These are phyloP conservation scores for Thamnophis elegans DNA, from an alignment of 2,797 vertebrate genomes.

Conservation along the genomic window DNA sequence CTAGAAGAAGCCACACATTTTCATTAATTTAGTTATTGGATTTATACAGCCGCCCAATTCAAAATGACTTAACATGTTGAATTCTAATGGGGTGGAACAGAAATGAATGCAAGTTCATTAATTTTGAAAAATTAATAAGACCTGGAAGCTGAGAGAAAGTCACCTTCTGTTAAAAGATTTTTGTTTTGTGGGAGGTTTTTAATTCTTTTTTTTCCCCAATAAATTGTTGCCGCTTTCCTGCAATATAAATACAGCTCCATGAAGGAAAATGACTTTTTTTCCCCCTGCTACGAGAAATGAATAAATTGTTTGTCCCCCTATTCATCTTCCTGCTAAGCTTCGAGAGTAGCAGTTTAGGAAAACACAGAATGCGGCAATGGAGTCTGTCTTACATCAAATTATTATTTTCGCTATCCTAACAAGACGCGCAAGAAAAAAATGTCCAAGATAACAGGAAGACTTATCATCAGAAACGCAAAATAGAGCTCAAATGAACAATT, in stretches of 20 bases:
- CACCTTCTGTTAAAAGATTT: neutral
- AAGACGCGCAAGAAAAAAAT: neutral
- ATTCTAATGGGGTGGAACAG: neutral
- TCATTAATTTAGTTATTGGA: neutral
- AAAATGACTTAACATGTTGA: neutral
- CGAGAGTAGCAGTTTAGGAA: constrained; percentile 10
- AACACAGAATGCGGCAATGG: neutral
- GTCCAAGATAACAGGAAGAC: constrained; percentile 44
- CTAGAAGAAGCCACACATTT: neutral
- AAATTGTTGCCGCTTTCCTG: neutral
- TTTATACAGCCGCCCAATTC: neutral
- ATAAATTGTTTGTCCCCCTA: neutral
- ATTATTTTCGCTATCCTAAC: constrained; percentile 39
- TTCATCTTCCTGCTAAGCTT: neutral
- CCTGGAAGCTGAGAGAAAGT: neutral
- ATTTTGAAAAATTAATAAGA: neutral
- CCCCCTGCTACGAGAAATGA: neutral
- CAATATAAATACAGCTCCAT: neutral
- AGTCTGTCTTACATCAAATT: constrained; percentile 13
- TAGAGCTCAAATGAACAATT: constrained; percentile 58
- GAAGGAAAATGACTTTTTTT: neutral
- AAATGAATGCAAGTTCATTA: neutral
- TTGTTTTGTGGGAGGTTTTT: neutral
- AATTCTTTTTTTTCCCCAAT: too few relatives aligned
- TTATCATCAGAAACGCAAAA: constrained; percentile 53